Percentiles rank a stretch among this genome's conserved stretches.
Evolutionary conservation across 2,113 vertebrate genomes (phyloP).

Genomic region (Mobula hypostoma): DNA sequence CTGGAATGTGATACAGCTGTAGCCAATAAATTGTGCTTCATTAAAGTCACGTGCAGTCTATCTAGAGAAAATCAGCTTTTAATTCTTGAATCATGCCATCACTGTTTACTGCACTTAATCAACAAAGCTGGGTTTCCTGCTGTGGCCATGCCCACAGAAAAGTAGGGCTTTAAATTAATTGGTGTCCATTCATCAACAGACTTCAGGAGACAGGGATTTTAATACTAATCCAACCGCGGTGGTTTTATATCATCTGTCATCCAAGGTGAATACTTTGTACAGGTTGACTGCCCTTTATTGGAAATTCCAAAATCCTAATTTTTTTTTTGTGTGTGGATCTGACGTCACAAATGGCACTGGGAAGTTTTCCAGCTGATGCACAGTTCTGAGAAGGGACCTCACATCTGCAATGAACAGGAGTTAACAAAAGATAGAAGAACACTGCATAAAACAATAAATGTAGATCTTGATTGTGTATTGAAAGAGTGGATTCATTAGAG

Average conservation of each 20-base stretch:
- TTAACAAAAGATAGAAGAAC: too few species aligned
- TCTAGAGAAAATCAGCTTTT: neutral
- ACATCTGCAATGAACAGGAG: too few species aligned
- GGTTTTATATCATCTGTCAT: neutral
- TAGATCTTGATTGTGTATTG: too few species aligned
- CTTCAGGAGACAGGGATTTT: neutral
- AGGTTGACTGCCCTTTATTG: too few species aligned
- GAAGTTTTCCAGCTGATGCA: too few species aligned
- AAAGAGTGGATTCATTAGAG: too few species aligned
- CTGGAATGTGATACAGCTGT: constrained; percentile 18
- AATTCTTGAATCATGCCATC: neutral
- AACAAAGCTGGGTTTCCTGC: neutral
- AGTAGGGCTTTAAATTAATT: neutral
- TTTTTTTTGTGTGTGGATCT: too few species aligned
- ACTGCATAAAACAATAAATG: too few species aligned
- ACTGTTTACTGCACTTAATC: neutral
- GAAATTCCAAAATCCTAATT: too few species aligned
- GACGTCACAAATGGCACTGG: too few species aligned
- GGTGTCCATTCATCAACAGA: neutral
- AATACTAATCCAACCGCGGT: neutral
- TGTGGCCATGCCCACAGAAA: neutral
- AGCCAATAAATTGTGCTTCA: constrained; percentile 27
- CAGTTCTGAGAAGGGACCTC: too few species aligned
- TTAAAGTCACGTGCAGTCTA: neutral
- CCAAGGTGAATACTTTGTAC: neutral